Base-by-base conservation (phyloP, 1,140 invertebrate species). In the Druon quercuslanigerum region DNA sequence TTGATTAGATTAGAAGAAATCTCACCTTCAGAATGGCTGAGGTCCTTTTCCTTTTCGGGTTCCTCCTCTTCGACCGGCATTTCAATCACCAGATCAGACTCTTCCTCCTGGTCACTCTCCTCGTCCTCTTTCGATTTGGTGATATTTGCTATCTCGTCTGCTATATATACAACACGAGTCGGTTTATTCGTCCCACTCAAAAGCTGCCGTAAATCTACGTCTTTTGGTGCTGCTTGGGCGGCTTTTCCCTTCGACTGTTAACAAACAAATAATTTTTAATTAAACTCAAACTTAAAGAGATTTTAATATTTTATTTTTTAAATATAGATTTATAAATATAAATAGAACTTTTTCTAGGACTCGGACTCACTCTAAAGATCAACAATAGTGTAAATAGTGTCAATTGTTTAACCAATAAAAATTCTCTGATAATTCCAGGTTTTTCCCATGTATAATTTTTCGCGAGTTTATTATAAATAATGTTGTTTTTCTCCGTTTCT, bases 21-120 rank as follows among this genome's bases (percentile, higher is more conserved):
- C 40, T 46, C 40, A 46, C 81, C 84, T 80, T 86, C 80, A 17
- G 75, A 17, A 17, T 50, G 52, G 20, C 56, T 83, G 72, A 75
- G 83, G 16, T 75, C 72, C 66, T 86, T 88, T 51, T 86, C 84
- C 57, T 83, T 85, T 6, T 85, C 83, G 20, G 73, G 56, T 19
- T 89, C 88, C 0, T 91, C 89, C 13, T 91, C 90, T 50, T 91
- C 90, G 0, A 75, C 80, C 14, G 90, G 89, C 83, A 91, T 86
- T 74, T 90, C 90, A 46, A 91, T 91, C 57, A 91, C 81, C 11
- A 91, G 85, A 52, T 89, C 82, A 14, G 85, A 84, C 78, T 91
- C 91, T 78, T 90, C 90, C 5, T 92, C 91, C 71, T 87, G 89
- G 76, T 92, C 91, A 40, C 89, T 91, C 50, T 92, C 90, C 14